Evolutionary conservation across 2,797 vertebrate genomes (phyloP).

Genomic region (Sternarchorhynchus goeldii): DNA sequence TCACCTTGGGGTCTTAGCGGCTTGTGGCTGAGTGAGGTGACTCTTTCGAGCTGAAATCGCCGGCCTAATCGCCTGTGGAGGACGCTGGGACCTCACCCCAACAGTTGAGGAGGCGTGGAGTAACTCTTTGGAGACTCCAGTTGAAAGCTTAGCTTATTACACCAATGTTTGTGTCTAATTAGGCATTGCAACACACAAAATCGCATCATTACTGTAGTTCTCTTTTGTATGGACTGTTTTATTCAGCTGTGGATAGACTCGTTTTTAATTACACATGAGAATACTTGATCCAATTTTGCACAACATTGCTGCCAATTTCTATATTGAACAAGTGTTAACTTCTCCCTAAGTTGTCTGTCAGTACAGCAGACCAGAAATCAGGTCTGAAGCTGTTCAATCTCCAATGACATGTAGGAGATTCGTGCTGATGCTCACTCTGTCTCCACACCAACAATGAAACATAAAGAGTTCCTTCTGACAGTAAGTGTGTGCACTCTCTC

Average conservation of each 20-base stretch:
- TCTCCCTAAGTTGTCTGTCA: background rate
- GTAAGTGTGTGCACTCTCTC: constrained; percentile 21
- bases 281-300: background rate
- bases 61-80: constrained; percentile 26
- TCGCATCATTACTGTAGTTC: background rate
- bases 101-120: background rate
- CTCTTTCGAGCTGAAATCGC: constrained; percentile 44
- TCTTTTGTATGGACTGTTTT: background rate
- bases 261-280: constrained; percentile 25
- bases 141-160: constrained; percentile 4
- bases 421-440: constrained; percentile 27
- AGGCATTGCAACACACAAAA: background rate
- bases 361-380: constrained; percentile 30
- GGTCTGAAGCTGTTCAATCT: constrained; percentile 29
- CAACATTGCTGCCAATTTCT: background rate
- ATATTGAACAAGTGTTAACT: background rate
- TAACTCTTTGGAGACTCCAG: background rate
- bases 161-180: background rate
- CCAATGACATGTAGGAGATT: background rate
- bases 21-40: constrained; percentile 28
- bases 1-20: constrained; percentile 28
- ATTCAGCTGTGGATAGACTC: background rate
- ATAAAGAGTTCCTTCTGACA: constrained; percentile 22
- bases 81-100: constrained; percentile 12
- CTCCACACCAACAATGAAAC: background rate